A percentile compares a stretch with the other conserved stretches of the same genome.
Evolutionary conservation across 2,888 invertebrate species (phyloP).

Genomic region (Calliopum simillimum): DNA sequence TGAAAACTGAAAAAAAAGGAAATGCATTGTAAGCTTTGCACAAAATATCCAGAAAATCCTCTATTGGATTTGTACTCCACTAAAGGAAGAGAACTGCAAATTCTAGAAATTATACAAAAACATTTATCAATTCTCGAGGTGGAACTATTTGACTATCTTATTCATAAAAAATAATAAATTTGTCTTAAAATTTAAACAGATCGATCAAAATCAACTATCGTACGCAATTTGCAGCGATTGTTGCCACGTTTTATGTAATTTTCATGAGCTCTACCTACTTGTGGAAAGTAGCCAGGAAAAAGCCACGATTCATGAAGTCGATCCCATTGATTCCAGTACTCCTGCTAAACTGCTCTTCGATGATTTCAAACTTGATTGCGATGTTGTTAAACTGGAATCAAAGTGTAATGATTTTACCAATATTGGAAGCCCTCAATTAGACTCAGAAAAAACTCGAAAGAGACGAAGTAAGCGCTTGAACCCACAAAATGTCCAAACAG

Average conservation of each 20-base stretch:
- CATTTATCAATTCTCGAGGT: background rate
- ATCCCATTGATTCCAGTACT: background rate
- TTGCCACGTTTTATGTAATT: slow-evolving; percentile 42
- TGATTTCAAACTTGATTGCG: background rate
- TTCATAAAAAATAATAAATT: too few species aligned
- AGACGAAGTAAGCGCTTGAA: slow-evolving; percentile 9
- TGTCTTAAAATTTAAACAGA: background rate
- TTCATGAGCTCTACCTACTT: slow-evolving; percentile 44
- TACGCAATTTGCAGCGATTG: slow-evolving; percentile 33
- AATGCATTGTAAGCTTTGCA: slow-evolving; percentile 8
- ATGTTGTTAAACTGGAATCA: slow-evolving; percentile 1
- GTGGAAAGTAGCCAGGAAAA: slow-evolving; percentile 40
- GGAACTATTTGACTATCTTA: too few species aligned
- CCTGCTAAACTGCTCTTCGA: background rate
- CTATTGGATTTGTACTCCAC: background rate
- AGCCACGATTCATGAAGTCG: background rate
- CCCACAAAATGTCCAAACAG: background rate
- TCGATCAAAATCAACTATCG: background rate
- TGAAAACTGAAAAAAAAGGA: background rate
- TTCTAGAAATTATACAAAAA: slow-evolving; percentile 7
- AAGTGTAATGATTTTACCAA: background rate
- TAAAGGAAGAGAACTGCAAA: background rate
- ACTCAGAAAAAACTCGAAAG: background rate
- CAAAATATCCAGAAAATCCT: background rate
- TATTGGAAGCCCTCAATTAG: background rate